Conservation (phyloP, 1,140 invertebrate species). For the Lethocerus indicus region DNA sequence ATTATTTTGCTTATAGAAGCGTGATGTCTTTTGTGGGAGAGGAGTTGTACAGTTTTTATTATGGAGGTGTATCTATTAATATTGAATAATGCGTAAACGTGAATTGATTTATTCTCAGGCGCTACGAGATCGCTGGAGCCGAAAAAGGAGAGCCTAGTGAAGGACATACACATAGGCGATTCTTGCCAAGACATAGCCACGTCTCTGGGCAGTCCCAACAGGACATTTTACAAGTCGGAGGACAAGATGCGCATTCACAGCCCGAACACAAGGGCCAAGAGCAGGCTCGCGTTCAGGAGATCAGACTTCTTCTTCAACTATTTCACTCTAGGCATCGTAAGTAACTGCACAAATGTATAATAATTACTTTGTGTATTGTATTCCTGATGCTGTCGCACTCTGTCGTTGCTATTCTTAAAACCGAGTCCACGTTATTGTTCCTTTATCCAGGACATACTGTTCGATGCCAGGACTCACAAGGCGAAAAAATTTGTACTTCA, state of each 20-base stretch:
- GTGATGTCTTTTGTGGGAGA: too few relatives aligned
- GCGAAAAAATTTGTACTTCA: constrained; percentile 96
- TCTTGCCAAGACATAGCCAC: constrained; percentile 70
- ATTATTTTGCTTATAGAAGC: too few relatives aligned
- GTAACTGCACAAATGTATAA: too few relatives aligned
- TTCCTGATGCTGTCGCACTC: too few relatives aligned
- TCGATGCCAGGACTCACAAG: constrained; percentile 83
- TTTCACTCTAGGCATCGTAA: constrained; percentile 82
- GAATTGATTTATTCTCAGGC: constrained; percentile 19
- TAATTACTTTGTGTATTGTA: too few relatives aligned
- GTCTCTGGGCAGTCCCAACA: constrained; percentile 54
- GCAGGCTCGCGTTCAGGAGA: constrained; percentile 50
- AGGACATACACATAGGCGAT: constrained; percentile 62
- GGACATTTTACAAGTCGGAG: constrained; percentile 88
- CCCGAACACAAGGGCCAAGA: constrained; percentile 52
- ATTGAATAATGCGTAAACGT: too few relatives aligned
- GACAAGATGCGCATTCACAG: constrained; percentile 97
- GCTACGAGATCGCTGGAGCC: constrained; percentile 20
- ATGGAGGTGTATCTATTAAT: too few relatives aligned
- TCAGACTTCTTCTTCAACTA: constrained; percentile 96
- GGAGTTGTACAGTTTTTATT: too few relatives aligned
- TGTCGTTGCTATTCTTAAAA: too few relatives aligned
- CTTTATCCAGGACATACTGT: constrained; percentile 75
- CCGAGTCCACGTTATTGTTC: neutral
- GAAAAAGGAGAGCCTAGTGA: constrained; percentile 30